Evolutionary conservation across 2,888 invertebrate species (phyloP).

Genomic region (Agrochola lychnidis): DNA sequence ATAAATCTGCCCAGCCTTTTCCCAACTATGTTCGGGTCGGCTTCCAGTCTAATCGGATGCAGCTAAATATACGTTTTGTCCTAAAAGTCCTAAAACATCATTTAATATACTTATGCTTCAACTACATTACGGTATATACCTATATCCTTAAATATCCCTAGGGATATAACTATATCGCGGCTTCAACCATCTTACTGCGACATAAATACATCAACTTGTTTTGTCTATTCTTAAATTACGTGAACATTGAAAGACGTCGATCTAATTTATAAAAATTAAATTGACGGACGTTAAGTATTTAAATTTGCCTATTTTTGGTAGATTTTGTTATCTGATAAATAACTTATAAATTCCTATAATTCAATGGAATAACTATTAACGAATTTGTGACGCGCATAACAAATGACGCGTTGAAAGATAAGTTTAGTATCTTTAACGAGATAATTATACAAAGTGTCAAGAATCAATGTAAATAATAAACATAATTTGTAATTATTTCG

Average conservation of each 20-base stretch:
- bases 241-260: neutral
- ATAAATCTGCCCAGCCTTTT: neutral
- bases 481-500: conserved; percentile 19
- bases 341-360: neutral
- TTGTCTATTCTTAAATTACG: neutral
- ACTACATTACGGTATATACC: too few relatives aligned
- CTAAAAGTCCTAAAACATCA: too few relatives aligned
- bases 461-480: conserved; percentile 43
- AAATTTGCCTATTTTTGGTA: neutral
- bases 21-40: neutral
- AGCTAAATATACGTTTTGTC: too few relatives aligned
- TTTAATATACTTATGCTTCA: too few relatives aligned
- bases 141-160: too few relatives aligned
- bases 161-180: too few relatives aligned
- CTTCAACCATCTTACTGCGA: too few relatives aligned
- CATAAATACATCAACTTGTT: neutral
- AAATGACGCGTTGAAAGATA: conserved; percentile 1
- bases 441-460: conserved; percentile 38
- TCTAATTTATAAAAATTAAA: neutral
- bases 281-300: neutral
- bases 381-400: conserved; percentile 8
- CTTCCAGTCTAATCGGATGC: too few relatives aligned
- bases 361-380: neutral
- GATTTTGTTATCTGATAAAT: too few relatives aligned
- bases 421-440: conserved; percentile 5